These are phyloP conservation scores for Pteropus alecto DNA, from an alignment of 2,113 vertebrate genomes.

Conservation along the genomic window DNA sequence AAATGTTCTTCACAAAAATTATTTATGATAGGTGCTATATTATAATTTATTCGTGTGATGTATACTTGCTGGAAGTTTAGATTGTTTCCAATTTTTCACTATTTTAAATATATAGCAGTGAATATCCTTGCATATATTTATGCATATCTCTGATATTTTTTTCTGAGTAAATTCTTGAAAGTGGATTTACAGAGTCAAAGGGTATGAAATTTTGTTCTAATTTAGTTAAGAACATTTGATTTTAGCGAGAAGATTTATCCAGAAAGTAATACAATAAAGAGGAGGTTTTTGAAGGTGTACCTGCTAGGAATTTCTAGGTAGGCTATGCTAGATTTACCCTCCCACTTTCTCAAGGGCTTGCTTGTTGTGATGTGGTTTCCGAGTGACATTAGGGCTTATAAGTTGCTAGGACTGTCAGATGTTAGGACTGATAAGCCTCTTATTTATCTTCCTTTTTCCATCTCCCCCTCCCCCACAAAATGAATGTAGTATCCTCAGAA, in stretches of 20 bases:
- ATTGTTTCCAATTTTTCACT: slow-evolving; percentile 11
- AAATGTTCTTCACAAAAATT: slow-evolving; percentile 10
- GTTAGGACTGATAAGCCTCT: slow-evolving; percentile 38
- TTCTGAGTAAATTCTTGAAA: not conserved
- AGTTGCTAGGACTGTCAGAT: slow-evolving; percentile 15
- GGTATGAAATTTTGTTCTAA: not conserved
- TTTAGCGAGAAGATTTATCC: not conserved
- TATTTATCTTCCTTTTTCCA: slow-evolving; percentile 48
- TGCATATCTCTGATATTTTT: not conserved
- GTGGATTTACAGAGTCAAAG: not conserved
- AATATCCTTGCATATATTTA: not conserved
- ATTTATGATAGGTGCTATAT: not conserved
- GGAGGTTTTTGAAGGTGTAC: not conserved
- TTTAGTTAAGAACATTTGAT: slow-evolving; percentile 27
- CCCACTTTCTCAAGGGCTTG: not conserved
- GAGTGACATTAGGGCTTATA: not conserved
- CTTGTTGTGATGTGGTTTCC: not conserved
- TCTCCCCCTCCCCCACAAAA: not conserved
- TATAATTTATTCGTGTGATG: not conserved
- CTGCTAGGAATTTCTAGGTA: not conserved
- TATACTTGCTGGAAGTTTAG: slow-evolving; percentile 33
- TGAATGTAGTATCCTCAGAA: not conserved
- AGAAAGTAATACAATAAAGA: not conserved
- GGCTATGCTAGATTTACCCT: not conserved
- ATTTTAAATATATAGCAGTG: not conserved